Evolutionary conservation across 2,888 invertebrate genomes (phyloP).

Genomic region (Nemoura dubitans): DNA sequence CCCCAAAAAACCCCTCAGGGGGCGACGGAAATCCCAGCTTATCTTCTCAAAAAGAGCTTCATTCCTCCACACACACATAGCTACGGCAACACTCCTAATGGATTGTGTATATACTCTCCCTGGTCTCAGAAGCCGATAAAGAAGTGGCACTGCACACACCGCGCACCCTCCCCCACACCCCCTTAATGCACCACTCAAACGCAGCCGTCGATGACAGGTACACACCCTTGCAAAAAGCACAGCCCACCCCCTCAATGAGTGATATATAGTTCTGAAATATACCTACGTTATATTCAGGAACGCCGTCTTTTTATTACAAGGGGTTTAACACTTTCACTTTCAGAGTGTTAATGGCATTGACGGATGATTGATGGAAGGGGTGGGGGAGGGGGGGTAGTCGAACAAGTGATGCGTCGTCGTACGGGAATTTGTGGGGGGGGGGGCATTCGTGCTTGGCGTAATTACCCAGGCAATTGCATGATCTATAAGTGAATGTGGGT

Average conservation of each 20-base stretch:
- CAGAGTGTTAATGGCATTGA: not conserved
- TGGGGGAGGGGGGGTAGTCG: not conserved
- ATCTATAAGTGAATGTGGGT: not conserved
- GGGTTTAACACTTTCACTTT: not conserved
- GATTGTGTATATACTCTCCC: not conserved
- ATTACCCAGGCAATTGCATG: not conserved
- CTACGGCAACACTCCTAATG: not conserved
- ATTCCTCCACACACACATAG: not conserved
- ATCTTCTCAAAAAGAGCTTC: constrained; percentile 29
- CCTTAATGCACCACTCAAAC: not conserved
- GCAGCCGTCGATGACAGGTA: constrained; percentile 7
- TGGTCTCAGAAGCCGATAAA: not conserved
- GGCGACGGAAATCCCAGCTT: constrained; percentile 26
- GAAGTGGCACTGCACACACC: not conserved
- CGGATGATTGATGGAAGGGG: not conserved
- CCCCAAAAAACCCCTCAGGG: not conserved
- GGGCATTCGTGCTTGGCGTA: not conserved
- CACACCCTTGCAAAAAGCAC: not conserved
- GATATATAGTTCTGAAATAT: not conserved
- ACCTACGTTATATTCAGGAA: no score
- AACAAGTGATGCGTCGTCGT: not conserved
- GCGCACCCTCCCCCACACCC: not conserved
- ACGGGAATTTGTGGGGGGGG: not conserved
- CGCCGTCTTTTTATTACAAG: not conserved
- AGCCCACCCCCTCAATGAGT: not conserved